Evolutionary conservation across 1,140 invertebrate genomes (phyloP).

Genomic region (Hycleus phaleratus): DNA sequence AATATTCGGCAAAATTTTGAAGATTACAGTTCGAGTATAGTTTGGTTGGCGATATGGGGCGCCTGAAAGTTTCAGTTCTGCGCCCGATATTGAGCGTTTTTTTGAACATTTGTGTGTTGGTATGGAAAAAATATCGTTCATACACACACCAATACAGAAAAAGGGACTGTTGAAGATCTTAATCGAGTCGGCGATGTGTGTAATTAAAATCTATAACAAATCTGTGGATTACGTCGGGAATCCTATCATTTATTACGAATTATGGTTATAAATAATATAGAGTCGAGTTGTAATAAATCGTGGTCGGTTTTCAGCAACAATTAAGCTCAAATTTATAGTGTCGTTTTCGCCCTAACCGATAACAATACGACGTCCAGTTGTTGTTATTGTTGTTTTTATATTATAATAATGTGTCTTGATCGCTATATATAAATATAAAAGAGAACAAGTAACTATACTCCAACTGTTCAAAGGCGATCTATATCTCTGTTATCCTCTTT

Average conservation of each 20-base stretch:
- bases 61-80: no score
- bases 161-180: conserved; percentile 23
- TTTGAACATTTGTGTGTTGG: background rate
- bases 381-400: no score
- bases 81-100: conserved; percentile 19
- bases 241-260: conserved; percentile 28
- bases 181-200: conserved; percentile 21
- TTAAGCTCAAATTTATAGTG: conserved; percentile 26
- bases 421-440: no score
- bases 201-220: conserved; percentile 29
- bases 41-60: no score
- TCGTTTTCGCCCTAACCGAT: conserved; percentile 18
- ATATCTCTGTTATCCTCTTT: background rate
- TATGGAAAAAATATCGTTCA: no score
- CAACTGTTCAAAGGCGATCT: conserved; percentile 11
- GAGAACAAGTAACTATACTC: background rate
- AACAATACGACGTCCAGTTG: conserved; percentile 14
- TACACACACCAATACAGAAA: background rate
- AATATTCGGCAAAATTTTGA: no score
- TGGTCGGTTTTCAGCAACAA: conserved; percentile 28
- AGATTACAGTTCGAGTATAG: no score
- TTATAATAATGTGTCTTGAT: no score
- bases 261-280: conserved; percentile 25
- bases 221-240: conserved; percentile 25
- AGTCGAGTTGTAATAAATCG: conserved; percentile 22